Evolutionary conservation across 2,888 invertebrate species (phyloP), one percentile per base, ranked within the genome.

Genomic region (Ophion costatus): DNA sequence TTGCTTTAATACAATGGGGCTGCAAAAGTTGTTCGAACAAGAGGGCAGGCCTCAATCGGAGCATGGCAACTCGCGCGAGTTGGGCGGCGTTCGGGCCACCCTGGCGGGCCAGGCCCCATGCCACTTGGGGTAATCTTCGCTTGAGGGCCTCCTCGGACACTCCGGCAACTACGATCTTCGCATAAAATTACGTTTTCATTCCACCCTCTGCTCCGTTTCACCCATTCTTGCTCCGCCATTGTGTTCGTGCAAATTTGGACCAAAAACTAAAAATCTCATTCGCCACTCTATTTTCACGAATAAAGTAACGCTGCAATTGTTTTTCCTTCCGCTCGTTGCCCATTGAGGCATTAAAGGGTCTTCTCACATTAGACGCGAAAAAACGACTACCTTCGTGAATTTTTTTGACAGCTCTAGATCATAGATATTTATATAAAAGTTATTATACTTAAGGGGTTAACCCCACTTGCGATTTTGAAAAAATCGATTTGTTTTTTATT

Each of bases 21-120:
- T 94, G 94, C 78, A 94, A 92, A 61, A 96, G 90, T 84, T 94
- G 94, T 82, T 94, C 94, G n/a, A 95, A 89, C 45, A 95, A 94
- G n/a, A 94, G 91, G 84, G 94, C 94, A 4, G 95, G 95, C 67
- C 94, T 92, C 22, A 94, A 92, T 66, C 93, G 91, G 61, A 95
- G 94, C 95, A 95, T 95, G 4, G 91, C 87, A 17, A 92, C 89
- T 59, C 93, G 88, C 1, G 92, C 91, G 4, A 93, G 87, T 83
- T 94, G 92, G 1, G 94, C 94, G n/a, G 95, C 94, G 71, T 93
- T 92, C 5, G 95, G 94, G 9, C 94, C 94, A 63, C 94, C 94
- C 85, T 94, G 94, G 86, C 94, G 94, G 45, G 94, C 93, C 17
- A 95, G 89, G 69, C 94, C 94, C 87, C 94, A 91, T 2, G 94